Conservation (phyloP, 2,888 invertebrate species). For the Hydraecia micacea region DNA sequence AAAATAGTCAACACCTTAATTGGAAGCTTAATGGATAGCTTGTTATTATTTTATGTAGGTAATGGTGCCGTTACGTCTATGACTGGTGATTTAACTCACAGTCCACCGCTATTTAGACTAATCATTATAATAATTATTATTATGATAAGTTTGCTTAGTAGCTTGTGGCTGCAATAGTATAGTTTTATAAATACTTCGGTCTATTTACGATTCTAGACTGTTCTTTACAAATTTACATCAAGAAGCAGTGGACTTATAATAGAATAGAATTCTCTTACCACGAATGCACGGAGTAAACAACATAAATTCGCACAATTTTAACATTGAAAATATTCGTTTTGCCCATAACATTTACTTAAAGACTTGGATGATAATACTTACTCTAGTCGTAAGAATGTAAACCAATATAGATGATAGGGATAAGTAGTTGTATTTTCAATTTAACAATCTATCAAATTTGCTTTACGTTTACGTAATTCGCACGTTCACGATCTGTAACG, state of each 20-base stretch:
- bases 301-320: background rate
- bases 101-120: background rate
- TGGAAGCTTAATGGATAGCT: background rate
- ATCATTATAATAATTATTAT: background rate
- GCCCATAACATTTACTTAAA: background rate
- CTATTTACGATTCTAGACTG: background rate
- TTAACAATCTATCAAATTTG: too few relatives aligned
- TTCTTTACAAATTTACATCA: background rate
- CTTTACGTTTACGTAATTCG: too few relatives aligned
- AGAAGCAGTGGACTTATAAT: background rate
- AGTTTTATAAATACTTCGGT: background rate
- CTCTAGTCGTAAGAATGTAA: background rate
- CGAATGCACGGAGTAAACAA: background rate
- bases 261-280: too few relatives aligned
- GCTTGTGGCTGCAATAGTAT: background rate
- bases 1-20: background rate
- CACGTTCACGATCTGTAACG: too few relatives aligned
- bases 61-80: background rate
- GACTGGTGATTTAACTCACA: background rate
- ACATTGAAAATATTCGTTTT: background rate
- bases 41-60: background rate
- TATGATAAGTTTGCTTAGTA: constrained; percentile 1
- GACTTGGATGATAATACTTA: background rate
- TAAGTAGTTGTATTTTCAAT: background rate
- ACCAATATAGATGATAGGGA: background rate